phyloP scores from a whole-genome alignment of 2,888 invertebrate genomes.

The Fragum whitleyi region DNA sequence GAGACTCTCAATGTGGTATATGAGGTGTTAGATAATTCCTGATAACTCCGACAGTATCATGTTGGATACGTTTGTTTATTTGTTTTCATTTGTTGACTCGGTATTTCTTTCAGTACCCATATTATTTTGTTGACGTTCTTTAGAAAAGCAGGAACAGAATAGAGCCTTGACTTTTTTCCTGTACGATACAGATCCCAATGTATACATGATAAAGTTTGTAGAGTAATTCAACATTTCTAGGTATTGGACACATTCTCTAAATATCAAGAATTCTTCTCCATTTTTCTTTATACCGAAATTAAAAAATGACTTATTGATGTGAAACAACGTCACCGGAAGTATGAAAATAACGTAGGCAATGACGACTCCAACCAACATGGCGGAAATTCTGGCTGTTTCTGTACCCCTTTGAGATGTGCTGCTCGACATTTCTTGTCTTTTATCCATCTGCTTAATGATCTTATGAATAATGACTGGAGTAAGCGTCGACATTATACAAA shows the following conservation, averaged over 20 bases:
- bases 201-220: slow-evolving; percentile 72
- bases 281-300: slow-evolving; percentile 50
- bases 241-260: slow-evolving; percentile 62
- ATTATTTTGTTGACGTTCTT: no score
- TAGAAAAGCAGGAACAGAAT: no score
- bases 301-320: slow-evolving; percentile 50
- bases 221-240: slow-evolving; percentile 71
- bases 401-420: not conserved
- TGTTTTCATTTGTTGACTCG: no score
- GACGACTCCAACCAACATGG: slow-evolving; percentile 65
- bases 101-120: no score
- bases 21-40: no score
- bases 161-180: not conserved
- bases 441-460: slow-evolving; percentile 18
- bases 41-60: no score
- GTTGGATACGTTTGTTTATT: no score
- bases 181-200: slow-evolving; percentile 61
- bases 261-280: slow-evolving; percentile 33
- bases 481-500: slow-evolving; percentile 45
- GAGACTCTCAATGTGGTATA: no score
- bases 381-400: slow-evolving; percentile 43
- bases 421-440: not conserved
- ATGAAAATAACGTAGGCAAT: slow-evolving; percentile 68
- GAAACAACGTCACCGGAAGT: slow-evolving; percentile 64
- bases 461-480: slow-evolving; percentile 53